Evolutionary conservation across 2,113 vertebrate genomes (phyloP), one percentile per base, ranked within the genome.

Genomic region (Ammodytes marinus): DNA sequence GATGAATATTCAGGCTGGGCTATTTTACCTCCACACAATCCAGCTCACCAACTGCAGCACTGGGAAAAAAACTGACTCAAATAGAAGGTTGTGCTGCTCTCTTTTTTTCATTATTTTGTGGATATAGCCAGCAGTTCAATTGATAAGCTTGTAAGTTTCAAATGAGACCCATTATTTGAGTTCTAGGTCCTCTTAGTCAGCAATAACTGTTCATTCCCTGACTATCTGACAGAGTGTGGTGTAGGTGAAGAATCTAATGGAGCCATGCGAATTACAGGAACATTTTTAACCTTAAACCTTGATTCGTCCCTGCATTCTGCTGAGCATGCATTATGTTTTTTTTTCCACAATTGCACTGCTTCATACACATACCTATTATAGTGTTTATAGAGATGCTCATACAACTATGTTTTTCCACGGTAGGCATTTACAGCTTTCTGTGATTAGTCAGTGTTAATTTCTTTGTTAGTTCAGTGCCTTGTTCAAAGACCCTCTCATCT

Each of bases 81-180:
- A n/a, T n/a, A n/a, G n/a, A n/a, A 72, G 49, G 58, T n/a, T 40
- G 43, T 43, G 63, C 27, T 27, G 37, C 27, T 77, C 43, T 8
- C 17, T 39, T 78, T 60, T 53, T 67, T 13, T 53, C n/a, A n/a
- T n/a, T n/a, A n/a, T n/a, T n/a, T n/a, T n/a, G n/a, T n/a, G 14
- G 39, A 69, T 70, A 19, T 19, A 53, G n/a, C 35, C 66, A 57
- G 19, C 13, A 49, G 37, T 83, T 77, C 15, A 73, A 64, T 81
- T 68, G 84, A 77, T 72, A 61, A 27, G 43, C 79, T 68, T 17
- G 8, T 57, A 69, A 76, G 76, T 6, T 35, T 59, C 57, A 63
- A 77, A 82, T 73, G 67, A 84, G 69, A 45, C 49, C 66, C 64
- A 75, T 74, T 81, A 69, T 84, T 76, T 78, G 71, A 15, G 37